Evolutionary conservation across 2,797 vertebrate genomes (phyloP).

Genomic region (Pipistrellus pygmaeus): DNA sequence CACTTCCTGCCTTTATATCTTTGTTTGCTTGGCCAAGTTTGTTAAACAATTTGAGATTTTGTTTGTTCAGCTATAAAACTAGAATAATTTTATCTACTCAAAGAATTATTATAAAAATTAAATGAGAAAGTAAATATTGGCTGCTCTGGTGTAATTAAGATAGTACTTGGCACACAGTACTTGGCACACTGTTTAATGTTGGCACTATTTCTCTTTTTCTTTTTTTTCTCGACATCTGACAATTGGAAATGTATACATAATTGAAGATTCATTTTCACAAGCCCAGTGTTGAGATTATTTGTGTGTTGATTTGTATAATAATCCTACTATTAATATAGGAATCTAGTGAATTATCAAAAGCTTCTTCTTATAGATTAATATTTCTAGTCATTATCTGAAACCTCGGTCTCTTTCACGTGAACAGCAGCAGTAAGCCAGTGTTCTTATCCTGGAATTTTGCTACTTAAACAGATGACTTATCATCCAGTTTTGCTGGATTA

Average conservation of each 20-base stretch:
- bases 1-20: not conserved
- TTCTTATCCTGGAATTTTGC: not conserved
- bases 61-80: not conserved
- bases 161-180: not conserved
- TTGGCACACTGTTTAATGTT: not conserved
- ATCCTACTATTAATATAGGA: not conserved
- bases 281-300: not conserved
- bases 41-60: not conserved
- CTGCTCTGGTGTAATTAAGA: not conserved
- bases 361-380: not conserved
- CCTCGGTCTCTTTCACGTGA: not conserved
- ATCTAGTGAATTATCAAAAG: not conserved
- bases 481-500: not conserved
- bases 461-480: not conserved
- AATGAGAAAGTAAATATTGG: not conserved
- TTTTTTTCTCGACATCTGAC: not conserved
- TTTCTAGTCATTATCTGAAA: not conserved
- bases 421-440: not conserved
- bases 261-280: not conserved
- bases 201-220: not conserved
- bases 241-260: not conserved
- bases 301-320: not conserved
- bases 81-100: not conserved
- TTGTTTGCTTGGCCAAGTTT: not conserved
- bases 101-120: constrained; percentile 23